phyloP scores from a whole-genome alignment of 2,888 invertebrate species.

The Altica lythri region DNA sequence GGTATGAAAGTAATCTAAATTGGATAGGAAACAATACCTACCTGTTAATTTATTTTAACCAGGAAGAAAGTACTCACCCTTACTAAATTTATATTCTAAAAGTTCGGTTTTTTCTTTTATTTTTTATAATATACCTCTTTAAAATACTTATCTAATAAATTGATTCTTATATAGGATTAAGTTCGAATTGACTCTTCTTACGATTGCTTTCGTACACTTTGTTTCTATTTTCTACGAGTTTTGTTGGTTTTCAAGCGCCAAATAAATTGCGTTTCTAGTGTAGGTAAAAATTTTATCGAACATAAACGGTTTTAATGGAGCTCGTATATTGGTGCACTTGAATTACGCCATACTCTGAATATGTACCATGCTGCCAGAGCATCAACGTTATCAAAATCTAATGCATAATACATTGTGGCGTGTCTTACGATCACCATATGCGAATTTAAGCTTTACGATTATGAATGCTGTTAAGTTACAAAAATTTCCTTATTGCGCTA shows the following conservation, averaged over 20 bases:
- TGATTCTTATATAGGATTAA: too few species aligned
- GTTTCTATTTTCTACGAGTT: conserved; percentile 6
- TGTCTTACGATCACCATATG: conserved; percentile 7
- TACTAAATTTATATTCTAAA: too few species aligned
- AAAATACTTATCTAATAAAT: too few species aligned
- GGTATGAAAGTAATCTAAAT: too few species aligned
- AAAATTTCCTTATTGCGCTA: not conserved
- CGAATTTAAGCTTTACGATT: conserved; percentile 11
- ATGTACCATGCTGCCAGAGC: conserved; percentile 10
- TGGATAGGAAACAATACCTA: too few species aligned
- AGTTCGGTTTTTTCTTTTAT: too few species aligned
- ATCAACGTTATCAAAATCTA: conserved; percentile 16
- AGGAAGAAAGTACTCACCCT: too few species aligned
- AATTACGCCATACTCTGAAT: conserved; percentile 11
- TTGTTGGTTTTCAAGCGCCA: conserved; percentile 5
- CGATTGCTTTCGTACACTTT: not conserved
- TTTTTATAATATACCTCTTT: too few species aligned
- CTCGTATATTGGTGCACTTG: conserved; percentile 12
- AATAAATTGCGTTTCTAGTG: conserved; percentile 5
- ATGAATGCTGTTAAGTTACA: conserved; percentile 1
- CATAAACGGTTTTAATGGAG: conserved; percentile 14
- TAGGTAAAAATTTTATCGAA: conserved; percentile 17
- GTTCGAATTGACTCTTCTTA: too few species aligned
- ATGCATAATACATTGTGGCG: conserved; percentile 14
- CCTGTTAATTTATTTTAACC: too few species aligned